Percentiles rank a stretch among this genome's conserved stretches.
Evolutionary conservation across 2,113 vertebrate genomes (phyloP).

Genomic region (Aldabrachelys gigantea): DNA sequence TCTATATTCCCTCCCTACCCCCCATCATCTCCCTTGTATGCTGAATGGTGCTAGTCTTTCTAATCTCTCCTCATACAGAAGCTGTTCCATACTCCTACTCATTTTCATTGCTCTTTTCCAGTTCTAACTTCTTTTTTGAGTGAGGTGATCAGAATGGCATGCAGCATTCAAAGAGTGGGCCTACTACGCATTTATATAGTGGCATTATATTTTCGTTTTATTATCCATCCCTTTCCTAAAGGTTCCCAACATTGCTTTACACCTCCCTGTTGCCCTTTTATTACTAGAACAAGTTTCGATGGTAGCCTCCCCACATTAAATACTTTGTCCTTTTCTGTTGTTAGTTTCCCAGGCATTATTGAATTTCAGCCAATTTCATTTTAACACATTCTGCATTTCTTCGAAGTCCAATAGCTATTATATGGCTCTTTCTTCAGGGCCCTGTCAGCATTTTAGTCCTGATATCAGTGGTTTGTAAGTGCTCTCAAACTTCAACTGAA

Average conservation of each 20-base stretch:
- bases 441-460: conserved; percentile 8
- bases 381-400: background rate
- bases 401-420: background rate
- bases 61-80: background rate
- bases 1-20: fast-evolving
- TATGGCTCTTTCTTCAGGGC: background rate
- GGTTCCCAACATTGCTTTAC: background rate
- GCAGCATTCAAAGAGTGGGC: background rate
- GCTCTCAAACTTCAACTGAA: conserved; percentile 1
- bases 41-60: background rate
- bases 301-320: background rate
- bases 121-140: background rate
- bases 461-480: background rate
- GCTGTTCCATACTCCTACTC: background rate
- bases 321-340: background rate
- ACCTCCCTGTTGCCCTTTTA: background rate
- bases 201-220: background rate
- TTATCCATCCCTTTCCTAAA: no score
- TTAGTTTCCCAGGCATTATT: background rate
- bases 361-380: background rate
- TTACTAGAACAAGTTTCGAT: background rate
- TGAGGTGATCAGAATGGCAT: background rate
- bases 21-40: background rate
- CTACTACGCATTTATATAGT: background rate
- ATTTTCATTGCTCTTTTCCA: background rate